Conservation (phyloP, 37 sponge, comb jelly and placozoan genomes). For the Ianthella basta region DNA sequence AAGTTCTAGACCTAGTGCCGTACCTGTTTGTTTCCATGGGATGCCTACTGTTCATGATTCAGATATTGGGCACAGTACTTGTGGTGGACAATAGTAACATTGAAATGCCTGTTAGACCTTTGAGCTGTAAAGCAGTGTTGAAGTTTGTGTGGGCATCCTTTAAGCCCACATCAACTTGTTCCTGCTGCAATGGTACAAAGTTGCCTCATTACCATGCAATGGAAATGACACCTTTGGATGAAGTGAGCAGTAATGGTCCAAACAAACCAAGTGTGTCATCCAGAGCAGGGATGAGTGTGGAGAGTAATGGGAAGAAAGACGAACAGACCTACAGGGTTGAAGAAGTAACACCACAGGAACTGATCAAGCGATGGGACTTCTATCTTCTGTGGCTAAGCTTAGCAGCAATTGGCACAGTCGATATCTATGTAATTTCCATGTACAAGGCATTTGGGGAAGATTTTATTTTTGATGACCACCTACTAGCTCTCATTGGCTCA, state of each 20-base stretch:
- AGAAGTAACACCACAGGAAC: conserved; percentile 53
- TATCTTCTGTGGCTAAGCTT: conserved; percentile 83
- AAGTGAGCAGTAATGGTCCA: too few species aligned
- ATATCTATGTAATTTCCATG: conserved; percentile 39
- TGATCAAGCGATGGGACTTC: conserved; percentile 70
- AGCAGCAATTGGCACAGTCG: conserved; percentile 40
- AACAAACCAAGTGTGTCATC: too few species aligned
- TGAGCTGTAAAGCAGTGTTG: too few species aligned
- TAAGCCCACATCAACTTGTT: too few species aligned
- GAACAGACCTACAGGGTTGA: too few species aligned
- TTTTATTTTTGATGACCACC: conserved; percentile 63
- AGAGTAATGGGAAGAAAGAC: too few species aligned
- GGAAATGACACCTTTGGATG: too few species aligned
- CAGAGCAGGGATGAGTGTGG: too few species aligned
- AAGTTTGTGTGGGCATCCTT: too few species aligned
- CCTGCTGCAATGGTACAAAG: too few species aligned
- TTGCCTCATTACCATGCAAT: too few species aligned
- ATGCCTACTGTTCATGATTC: conserved; percentile 62
- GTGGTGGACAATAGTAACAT: conserved; percentile 65
- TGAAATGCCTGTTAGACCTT: too few species aligned
- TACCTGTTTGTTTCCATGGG: conserved; percentile 75
- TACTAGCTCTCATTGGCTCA: conserved; percentile 67
- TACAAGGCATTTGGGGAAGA: conserved; percentile 71
- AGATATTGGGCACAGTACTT: conserved; percentile 72
- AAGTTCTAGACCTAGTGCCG: conserved; percentile 70